phyloP scores from a whole-genome alignment of 2,113 vertebrate species.

The Pterocles gutturalis region DNA sequence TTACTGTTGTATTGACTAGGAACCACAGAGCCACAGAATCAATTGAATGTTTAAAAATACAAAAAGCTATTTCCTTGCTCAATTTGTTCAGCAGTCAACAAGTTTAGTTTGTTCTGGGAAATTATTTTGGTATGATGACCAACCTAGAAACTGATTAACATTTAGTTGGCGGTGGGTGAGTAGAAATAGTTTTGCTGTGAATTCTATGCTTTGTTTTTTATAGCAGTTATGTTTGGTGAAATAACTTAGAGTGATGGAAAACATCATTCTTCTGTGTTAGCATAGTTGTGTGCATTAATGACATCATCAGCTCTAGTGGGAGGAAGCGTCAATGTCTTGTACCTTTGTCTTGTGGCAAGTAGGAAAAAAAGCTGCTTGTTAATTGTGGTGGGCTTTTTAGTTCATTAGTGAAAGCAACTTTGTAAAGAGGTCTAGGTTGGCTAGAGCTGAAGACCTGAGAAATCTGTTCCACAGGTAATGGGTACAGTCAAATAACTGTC shows the following conservation, averaged over 20 bases:
- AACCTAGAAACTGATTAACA: background rate
- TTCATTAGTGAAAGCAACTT: background rate
- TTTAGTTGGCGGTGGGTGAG: background rate
- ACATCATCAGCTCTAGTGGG: background rate
- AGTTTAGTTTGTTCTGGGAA: background rate
- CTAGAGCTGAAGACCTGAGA: background rate
- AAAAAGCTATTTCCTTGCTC: slow-evolving; percentile 17
- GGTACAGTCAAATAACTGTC: background rate
- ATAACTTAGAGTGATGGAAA: background rate
- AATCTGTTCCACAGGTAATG: background rate
- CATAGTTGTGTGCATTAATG: background rate
- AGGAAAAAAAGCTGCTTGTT: background rate
- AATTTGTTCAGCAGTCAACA: slow-evolving; percentile 24
- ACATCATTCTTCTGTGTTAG: background rate
- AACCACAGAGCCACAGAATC: slow-evolving; percentile 13
- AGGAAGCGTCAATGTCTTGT: background rate
- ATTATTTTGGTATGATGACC: background rate
- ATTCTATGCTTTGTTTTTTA: background rate
- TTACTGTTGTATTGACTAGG: slow-evolving; percentile 18
- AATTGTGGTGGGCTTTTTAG: background rate
- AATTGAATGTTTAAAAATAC: slow-evolving; percentile 41
- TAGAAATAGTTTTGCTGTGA: background rate
- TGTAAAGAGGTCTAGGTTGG: background rate
- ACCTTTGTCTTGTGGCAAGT: background rate
- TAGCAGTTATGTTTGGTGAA: background rate